Percentiles rank a stretch among this genome's conserved stretches.
phyloP scores from a whole-genome alignment of 2,797 vertebrate species.

The Meda fulgida region DNA sequence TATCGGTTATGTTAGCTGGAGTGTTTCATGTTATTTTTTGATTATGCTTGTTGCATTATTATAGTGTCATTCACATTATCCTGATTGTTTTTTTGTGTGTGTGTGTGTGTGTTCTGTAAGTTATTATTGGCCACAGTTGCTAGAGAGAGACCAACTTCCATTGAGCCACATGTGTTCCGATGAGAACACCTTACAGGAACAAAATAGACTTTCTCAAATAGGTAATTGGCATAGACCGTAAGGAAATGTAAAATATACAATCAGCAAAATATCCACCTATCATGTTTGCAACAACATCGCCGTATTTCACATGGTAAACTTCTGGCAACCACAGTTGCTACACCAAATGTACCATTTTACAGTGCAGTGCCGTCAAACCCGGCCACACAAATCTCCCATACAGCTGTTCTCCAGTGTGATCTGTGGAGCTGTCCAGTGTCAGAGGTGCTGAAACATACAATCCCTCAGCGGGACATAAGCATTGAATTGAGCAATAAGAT shows the following conservation, averaged over 20 bases:
- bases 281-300: not conserved
- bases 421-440: conserved; percentile 47
- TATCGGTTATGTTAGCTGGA: not conserved
- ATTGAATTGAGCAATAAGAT: not conserved
- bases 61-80: not conserved
- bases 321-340: not conserved
- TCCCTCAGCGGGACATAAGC: conserved; percentile 8
- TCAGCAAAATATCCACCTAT: not conserved
- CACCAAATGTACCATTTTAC: conserved; percentile 7
- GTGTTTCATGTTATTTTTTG: not conserved
- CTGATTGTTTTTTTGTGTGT: not conserved
- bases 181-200: not conserved
- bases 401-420: conserved; percentile 21
- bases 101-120: not conserved
- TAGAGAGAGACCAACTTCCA: conserved; percentile 5
- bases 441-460: conserved; percentile 41
- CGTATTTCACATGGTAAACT: not conserved
- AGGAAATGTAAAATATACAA: not conserved
- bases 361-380: not conserved
- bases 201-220: not conserved
- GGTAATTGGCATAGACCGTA: not conserved
- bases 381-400: conserved; percentile 1
- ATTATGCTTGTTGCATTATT: not conserved
- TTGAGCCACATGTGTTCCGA: not conserved
- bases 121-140: not conserved